Evolutionary conservation across 1,140 invertebrate genomes (phyloP).

Genomic region (Meloidogyne chitwoodi): DNA sequence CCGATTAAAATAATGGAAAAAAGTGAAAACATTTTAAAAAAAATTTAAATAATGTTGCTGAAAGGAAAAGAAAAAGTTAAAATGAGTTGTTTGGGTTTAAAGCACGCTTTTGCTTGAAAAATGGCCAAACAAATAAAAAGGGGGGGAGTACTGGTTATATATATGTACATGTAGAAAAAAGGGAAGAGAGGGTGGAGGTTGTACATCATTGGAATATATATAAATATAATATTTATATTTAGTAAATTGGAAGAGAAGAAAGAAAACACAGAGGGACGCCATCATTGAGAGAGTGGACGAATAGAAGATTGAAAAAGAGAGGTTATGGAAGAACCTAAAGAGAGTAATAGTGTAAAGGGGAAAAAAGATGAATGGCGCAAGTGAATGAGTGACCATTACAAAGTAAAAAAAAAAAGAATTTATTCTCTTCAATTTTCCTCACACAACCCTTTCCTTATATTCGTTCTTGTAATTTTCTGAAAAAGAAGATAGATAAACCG

Average conservation of each 20-base stretch:
- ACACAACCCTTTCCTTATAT: not conserved
- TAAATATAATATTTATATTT: too few species aligned
- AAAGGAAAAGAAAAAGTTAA: not conserved
- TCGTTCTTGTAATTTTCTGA: not conserved
- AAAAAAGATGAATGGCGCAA: not conserved
- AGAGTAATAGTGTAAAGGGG: not conserved
- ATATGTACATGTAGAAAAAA: not conserved
- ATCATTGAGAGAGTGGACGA: not conserved
- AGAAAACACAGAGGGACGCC: not conserved
- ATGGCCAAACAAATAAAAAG: constrained; percentile 7
- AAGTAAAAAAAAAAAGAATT: not conserved
- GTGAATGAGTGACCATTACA: not conserved
- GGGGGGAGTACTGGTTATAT: not conserved
- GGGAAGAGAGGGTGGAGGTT: not conserved
- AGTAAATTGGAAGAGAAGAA: not conserved
- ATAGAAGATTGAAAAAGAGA: not conserved
- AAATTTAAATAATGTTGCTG: not conserved
- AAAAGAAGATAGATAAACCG: not conserved
- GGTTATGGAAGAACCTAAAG: not conserved
- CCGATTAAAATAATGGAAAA: not conserved
- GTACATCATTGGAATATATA: not conserved
- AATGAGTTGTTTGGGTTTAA: not conserved
- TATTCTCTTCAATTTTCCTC: not conserved
- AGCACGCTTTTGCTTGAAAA: constrained; percentile 5
- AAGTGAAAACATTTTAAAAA: constrained; percentile 1